These are phyloP conservation scores for Cephalophus harveyi DNA, from an alignment of 2,113 vertebrate species.

Conservation along the genomic window DNA sequence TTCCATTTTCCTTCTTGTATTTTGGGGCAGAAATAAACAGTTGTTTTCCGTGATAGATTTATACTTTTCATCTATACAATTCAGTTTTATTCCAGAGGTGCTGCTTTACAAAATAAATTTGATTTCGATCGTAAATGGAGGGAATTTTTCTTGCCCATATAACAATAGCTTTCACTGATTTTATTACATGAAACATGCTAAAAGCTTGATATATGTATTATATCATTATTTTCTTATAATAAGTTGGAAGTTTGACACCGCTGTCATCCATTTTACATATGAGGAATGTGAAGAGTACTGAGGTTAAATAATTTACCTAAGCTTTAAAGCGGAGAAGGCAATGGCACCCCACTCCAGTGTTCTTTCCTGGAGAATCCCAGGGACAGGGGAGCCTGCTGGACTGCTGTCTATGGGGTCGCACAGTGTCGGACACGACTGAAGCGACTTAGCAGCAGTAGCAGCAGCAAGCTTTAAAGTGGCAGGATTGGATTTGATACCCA, in stretches of 20 bases:
- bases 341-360: no score
- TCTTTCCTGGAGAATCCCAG: no score
- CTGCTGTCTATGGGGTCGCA: no score
- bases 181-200: not conserved
- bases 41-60: slow-evolving; percentile 17
- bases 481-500: not conserved
- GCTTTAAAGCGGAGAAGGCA: not conserved
- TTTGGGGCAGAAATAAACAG: slow-evolving; percentile 10
- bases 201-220: not conserved
- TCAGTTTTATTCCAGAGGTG: not conserved
- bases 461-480: not conserved
- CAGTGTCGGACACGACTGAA: no score
- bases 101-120: not conserved
- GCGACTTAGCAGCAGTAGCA: no score
- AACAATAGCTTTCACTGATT: not conserved
- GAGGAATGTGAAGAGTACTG: not conserved
- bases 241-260: not conserved
- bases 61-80: not conserved
- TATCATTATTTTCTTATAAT: slow-evolving; percentile 22
- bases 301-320: not conserved
- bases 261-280: not conserved
- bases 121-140: not conserved
- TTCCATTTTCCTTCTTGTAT: not conserved
- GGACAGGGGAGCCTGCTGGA: no score
- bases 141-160: not conserved